Evolutionary conservation across 1,140 invertebrate genomes (phyloP).

Genomic region (Drosophila kikkawai): DNA sequence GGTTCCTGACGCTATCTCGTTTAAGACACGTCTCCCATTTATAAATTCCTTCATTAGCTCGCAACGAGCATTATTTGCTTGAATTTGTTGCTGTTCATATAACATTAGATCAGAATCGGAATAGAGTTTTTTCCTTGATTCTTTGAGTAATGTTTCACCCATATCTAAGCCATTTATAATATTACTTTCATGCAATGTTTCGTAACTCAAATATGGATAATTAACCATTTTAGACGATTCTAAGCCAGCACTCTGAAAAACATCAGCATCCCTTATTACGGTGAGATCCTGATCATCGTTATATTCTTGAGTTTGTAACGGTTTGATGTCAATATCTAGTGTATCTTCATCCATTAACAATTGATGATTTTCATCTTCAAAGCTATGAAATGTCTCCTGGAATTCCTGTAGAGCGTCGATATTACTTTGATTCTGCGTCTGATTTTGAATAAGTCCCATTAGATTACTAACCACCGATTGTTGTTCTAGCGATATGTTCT

Average conservation of each 20-base stretch:
- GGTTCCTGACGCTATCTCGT: constrained; percentile 37
- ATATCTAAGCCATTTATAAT: constrained; percentile 12
- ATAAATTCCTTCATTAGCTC: constrained; percentile 71
- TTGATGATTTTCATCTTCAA: constrained; percentile 29
- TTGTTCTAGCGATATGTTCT: constrained; percentile 94
- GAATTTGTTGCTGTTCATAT: constrained; percentile 68
- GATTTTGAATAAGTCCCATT: constrained; percentile 90
- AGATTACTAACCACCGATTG: constrained; percentile 96
- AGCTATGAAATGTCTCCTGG: not conserved
- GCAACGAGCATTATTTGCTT: constrained; percentile 65
- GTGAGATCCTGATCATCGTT: constrained; percentile 5
- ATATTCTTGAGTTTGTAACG: constrained; percentile 13
- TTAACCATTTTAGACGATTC: not conserved
- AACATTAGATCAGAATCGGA: constrained; percentile 63
- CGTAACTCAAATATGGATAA: constrained; percentile 29
- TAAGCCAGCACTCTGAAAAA: constrained; percentile 36
- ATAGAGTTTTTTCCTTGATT: constrained; percentile 37
- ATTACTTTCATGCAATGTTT: constrained; percentile 9
- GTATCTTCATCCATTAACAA: constrained; percentile 29
- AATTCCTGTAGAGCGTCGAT: constrained; percentile 17
- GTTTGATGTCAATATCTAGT: constrained; percentile 9
- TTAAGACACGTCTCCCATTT: constrained; percentile 60
- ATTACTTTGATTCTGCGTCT: constrained; percentile 18
- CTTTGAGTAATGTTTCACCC: not conserved
- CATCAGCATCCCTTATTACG: not conserved